A percentile compares a stretch with the other conserved stretches of the same genome.
Evolutionary conservation across 2,888 invertebrate genomes (phyloP).

Genomic region (Pseudolycoriella hygida): DNA sequence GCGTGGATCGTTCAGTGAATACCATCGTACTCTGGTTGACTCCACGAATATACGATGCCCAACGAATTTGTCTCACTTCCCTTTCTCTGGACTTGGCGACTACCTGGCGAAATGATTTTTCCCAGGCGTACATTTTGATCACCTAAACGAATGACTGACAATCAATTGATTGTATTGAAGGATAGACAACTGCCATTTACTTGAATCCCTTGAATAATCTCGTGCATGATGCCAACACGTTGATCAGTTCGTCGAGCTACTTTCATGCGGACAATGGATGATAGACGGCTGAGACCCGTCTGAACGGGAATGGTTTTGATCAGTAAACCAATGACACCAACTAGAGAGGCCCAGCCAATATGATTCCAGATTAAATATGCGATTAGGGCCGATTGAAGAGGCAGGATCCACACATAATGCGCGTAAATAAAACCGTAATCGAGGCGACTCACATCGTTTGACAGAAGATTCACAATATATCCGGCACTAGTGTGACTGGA

Average conservation of each 20-base stretch:
- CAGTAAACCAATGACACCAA: slow-evolving; percentile 62
- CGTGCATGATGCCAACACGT: slow-evolving; percentile 83
- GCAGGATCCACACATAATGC: slow-evolving; percentile 79
- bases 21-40: background rate
- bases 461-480: slow-evolving; percentile 81
- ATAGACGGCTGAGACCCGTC: slow-evolving; percentile 29
- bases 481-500: slow-evolving; percentile 61
- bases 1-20: slow-evolving; percentile 34
- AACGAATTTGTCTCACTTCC: slow-evolving; percentile 41
- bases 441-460: slow-evolving; percentile 86
- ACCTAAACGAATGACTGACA: slow-evolving; percentile 37
- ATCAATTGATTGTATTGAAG: background rate
- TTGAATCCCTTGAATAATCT: slow-evolving; percentile 84
- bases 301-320: slow-evolving; percentile 69
- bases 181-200: slow-evolving; percentile 32
- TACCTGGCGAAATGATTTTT: slow-evolving; percentile 73
- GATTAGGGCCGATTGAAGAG: slow-evolving; percentile 42
- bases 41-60: slow-evolving; percentile 37
- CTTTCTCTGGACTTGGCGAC: slow-evolving; percentile 56
- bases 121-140: slow-evolving; percentile 96
- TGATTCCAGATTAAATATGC: slow-evolving; percentile 61
- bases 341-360: slow-evolving; percentile 53
- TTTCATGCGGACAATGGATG: slow-evolving; percentile 39
- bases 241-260: slow-evolving; percentile 78
- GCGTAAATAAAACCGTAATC: slow-evolving; percentile 69